phyloP scores from a whole-genome alignment of 2,113 vertebrate genomes.

The Noctilio leporinus region DNA sequence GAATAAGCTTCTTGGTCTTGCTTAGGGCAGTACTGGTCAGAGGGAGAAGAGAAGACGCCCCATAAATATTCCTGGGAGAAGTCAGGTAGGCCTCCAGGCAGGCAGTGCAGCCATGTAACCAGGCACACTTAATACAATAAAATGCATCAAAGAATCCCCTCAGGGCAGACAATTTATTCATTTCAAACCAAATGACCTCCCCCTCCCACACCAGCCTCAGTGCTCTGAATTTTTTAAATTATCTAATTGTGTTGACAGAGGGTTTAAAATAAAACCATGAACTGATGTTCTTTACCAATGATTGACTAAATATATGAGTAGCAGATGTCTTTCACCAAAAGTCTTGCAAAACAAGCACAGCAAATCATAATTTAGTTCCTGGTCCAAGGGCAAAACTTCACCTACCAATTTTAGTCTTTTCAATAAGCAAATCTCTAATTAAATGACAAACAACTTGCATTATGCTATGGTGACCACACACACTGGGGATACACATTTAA shows the following conservation, averaged over 20 bases:
- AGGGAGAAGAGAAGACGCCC: accelerated
- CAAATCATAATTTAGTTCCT: constrained; percentile 21
- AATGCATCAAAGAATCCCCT: not conserved
- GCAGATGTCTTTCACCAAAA: not conserved
- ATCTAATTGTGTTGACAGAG: not conserved
- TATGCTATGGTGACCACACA: constrained; percentile 49
- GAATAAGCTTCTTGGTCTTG: not conserved
- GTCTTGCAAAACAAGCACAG: not conserved
- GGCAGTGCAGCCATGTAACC: not conserved
- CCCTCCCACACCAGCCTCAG: not conserved
- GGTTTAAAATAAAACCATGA: not conserved
- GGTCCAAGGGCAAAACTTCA: not conserved
- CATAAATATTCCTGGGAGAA: not conserved
- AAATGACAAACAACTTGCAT: constrained; percentile 9
- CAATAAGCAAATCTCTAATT: constrained; percentile 50
- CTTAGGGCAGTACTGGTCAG: not conserved
- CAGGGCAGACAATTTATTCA: not conserved
- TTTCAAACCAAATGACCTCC: not conserved
- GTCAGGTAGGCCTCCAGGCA: not conserved
- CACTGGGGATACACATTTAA: constrained; percentile 62
- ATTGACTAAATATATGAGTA: not conserved
- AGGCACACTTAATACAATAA: not conserved
- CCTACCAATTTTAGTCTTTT: constrained; percentile 14
- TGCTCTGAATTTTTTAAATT: not conserved
- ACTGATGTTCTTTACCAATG: not conserved